phyloP scores from a whole-genome alignment of 2,113 vertebrate species.

The Eulemur macaco region DNA sequence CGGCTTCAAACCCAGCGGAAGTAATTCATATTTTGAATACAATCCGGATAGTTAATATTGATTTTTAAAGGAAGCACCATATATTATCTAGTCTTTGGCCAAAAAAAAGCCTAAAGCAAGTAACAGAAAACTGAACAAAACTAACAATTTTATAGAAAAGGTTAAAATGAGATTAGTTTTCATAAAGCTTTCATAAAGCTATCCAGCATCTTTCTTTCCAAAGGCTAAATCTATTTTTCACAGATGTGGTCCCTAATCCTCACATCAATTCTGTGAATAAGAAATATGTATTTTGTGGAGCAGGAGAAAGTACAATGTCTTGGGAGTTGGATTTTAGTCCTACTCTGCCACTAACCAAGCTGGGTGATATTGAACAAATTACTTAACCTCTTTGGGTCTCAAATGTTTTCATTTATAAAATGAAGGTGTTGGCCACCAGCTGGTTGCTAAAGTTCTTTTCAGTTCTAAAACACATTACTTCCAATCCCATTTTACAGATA shows the following conservation, averaged over 20 bases:
- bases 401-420: slow-evolving; percentile 60
- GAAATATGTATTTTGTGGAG: slow-evolving; percentile 29
- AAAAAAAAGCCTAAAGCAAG: slow-evolving; percentile 59
- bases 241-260: slow-evolving; percentile 74
- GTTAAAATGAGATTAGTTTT: slow-evolving; percentile 75
- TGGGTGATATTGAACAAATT: slow-evolving; percentile 49
- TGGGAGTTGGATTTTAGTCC: slow-evolving; percentile 16
- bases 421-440: slow-evolving; percentile 38
- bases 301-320: background rate
- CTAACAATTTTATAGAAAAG: slow-evolving; percentile 69
- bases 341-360: background rate
- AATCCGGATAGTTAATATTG: slow-evolving; percentile 68
- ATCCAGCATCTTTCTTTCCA: slow-evolving; percentile 66
- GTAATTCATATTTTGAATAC: slow-evolving; percentile 69
- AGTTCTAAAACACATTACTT: slow-evolving; percentile 60
- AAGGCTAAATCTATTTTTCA: slow-evolving; percentile 74
- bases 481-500: slow-evolving; percentile 59
- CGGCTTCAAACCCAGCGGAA: slow-evolving; percentile 69
- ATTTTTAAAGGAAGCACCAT: slow-evolving; percentile 68
- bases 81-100: slow-evolving; percentile 65
- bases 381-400: slow-evolving; percentile 58
- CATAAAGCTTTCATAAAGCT: slow-evolving; percentile 69
- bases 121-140: slow-evolving; percentile 69
- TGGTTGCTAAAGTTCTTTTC: slow-evolving; percentile 51
- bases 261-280: slow-evolving; percentile 72